Evolutionary conservation across 2,888 invertebrate genomes (phyloP).

Genomic region (Mimachlamys varia): DNA sequence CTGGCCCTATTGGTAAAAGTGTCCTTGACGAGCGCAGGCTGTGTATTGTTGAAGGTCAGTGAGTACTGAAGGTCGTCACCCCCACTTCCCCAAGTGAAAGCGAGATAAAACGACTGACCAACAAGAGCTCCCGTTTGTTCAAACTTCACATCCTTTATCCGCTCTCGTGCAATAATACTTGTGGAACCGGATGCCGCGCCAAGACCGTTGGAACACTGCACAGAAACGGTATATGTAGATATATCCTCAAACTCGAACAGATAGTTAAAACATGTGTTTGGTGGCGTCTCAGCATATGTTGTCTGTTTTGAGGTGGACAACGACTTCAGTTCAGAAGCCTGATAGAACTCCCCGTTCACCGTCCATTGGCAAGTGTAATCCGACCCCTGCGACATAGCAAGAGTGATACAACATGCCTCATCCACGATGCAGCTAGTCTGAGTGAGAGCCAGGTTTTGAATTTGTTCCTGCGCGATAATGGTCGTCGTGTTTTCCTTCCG

Average conservation of each 20-base stretch:
- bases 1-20: background rate
- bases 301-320: background rate
- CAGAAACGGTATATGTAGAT: constrained; percentile 53
- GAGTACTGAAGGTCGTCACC: constrained; percentile 41
- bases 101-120: background rate
- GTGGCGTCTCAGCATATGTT: constrained; percentile 44
- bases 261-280: constrained; percentile 51
- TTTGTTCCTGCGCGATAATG: constrained; percentile 66
- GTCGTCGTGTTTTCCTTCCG: constrained; percentile 65
- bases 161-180: constrained; percentile 63
- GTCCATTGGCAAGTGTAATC: constrained; percentile 71
- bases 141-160: constrained; percentile 53
- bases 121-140: constrained; percentile 18
- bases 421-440: constrained; percentile 43
- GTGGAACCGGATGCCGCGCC: constrained; percentile 43
- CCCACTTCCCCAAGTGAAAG: background rate
- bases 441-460: constrained; percentile 60
- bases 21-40: constrained; percentile 43
- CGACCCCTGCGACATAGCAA: constrained; percentile 68
- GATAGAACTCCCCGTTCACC: constrained; percentile 58
- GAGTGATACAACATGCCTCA: constrained; percentile 49
- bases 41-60: constrained; percentile 6
- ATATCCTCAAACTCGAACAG: constrained; percentile 57
- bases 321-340: constrained; percentile 33
- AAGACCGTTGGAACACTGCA: constrained; percentile 65